Base-by-base conservation (phyloP, 2,888 invertebrate genomes). In the Apamea monoglypha region DNA sequence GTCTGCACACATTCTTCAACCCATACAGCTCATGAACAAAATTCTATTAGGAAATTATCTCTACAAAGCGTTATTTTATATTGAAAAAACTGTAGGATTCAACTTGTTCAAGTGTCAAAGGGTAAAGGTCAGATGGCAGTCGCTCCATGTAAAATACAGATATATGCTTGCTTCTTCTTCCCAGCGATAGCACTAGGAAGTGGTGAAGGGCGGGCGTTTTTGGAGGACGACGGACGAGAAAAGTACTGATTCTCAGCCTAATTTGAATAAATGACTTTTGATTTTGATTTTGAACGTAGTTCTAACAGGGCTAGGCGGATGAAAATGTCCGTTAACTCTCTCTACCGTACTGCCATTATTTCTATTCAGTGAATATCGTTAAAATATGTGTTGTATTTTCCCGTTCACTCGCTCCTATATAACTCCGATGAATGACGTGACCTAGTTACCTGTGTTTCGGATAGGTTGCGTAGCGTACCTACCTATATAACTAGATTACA, bases 381-480 rank as follows among this genome's bases (percentile, higher is more conserved):
- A 78, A 85, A 78, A 78, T 82, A 85, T 76, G 64, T 73, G 63
- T 56, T 82, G 59, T 75, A 84, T 76, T 85, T 85, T 67, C 82
- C 74, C 66, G 75, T 82, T 80, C 70, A 76, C 59, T 71, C 21
- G 44, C 40, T 40, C 53, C 40, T 69, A 40, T 76, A 70, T 84
- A 70, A 59, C 40, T 72, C 25, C 72, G 50, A 70, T 76, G 67
- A 82, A 82, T 82, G 79, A 74, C 67, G n/a, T 82, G 84, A 84
- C 84, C 86, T 64, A 83, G 76, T 86, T 83, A 86, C 87, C 76
- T 84, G 80, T 68, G 63, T 76, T 82, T 85, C 47, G 64, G 36
- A 53, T 74, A 66, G 71, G 14, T 32, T 40, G 14, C 47, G 81
- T 40, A 59, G n/a, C n/a, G 32, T 50, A 47, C 21, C 29, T 29